A percentile compares a stretch with the other conserved stretches of the same genome.
Conservation (phyloP, 2,113 vertebrate species). For the Muntiacus reevesi region DNA sequence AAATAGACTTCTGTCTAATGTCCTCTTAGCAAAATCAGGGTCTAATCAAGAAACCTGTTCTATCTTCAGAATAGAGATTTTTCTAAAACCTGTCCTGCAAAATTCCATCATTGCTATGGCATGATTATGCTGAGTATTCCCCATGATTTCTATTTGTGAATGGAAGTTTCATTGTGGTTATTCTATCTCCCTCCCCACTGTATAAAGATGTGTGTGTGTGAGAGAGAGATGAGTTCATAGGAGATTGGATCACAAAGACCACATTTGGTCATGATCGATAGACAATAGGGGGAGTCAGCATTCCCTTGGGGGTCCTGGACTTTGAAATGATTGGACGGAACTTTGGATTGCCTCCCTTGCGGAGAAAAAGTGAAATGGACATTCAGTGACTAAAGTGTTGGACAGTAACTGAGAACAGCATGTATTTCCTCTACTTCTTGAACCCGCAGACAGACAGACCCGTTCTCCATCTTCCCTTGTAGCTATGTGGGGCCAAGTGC, state of each 20-base stretch:
- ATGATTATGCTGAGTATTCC: background rate
- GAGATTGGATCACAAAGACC: background rate
- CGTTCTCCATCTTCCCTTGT: background rate
- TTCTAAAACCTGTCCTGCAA: background rate
- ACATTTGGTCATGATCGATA: background rate
- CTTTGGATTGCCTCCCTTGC: background rate
- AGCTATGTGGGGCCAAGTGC: background rate
- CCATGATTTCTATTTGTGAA: background rate
- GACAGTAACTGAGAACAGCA: background rate
- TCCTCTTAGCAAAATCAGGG: background rate
- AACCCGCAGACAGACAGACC: background rate
- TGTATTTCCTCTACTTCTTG: background rate
- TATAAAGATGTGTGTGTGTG: background rate
- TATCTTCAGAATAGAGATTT: background rate
- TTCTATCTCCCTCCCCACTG: background rate
- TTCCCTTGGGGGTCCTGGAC: background rate
- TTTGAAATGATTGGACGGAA: background rate
- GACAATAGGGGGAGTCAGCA: background rate
- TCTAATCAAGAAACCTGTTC: background rate
- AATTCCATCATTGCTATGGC: background rate
- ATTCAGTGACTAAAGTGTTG: background rate
- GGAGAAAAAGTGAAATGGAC: background rate
- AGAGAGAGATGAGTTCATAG: background rate
- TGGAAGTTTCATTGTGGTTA: background rate
- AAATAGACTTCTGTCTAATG: background rate